phyloP scores from a whole-genome alignment of 2,113 vertebrate genomes.

The Atrichornis clamosus region DNA sequence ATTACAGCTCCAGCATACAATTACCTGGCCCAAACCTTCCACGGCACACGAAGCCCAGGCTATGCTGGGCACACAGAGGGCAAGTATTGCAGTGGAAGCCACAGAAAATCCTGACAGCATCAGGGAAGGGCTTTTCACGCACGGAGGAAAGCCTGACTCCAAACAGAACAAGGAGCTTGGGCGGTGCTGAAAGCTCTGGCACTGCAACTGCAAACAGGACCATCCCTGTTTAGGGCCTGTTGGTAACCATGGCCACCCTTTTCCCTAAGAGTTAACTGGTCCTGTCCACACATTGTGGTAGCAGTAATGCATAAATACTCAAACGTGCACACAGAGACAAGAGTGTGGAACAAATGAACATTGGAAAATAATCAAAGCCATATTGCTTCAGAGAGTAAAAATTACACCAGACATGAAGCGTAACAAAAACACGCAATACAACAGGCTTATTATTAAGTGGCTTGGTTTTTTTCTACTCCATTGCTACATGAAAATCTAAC shows the following conservation, averaged over 20 bases:
- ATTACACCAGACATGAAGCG: neutral
- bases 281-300: neutral
- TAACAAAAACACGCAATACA: neutral
- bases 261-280: neutral
- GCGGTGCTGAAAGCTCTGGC: slow-evolving; percentile 10
- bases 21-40: neutral
- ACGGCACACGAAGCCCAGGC: neutral
- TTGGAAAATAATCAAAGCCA: slow-evolving; percentile 13
- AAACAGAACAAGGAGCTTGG: neutral
- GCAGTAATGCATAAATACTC: slow-evolving; percentile 7
- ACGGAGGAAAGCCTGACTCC: neutral
- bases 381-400: slow-evolving; percentile 37
- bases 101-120: neutral
- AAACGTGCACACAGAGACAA: neutral
- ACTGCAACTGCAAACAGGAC: neutral
- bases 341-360: slow-evolving; percentile 28
- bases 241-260: neutral
- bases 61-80: neutral
- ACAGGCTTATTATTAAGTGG: neutral
- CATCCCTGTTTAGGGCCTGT: neutral
- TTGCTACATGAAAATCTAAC: neutral
- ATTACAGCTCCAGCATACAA: neutral
- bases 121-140: neutral
- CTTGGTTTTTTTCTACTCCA: neutral
- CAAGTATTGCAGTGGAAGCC: neutral